Base-by-base conservation (phyloP, 2,888 invertebrate genomes). In the Lymantria monacha region DNA sequence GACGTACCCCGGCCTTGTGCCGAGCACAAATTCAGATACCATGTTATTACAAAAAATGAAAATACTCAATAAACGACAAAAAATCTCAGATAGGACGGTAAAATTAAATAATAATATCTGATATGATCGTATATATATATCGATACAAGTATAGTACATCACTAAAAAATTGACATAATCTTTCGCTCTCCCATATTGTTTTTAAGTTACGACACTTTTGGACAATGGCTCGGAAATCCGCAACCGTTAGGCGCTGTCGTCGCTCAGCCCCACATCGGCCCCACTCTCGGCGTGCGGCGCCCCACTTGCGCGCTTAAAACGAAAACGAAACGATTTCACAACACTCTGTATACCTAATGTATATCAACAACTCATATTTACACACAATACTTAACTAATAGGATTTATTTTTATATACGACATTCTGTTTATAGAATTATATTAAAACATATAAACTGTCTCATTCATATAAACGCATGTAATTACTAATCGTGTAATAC, bases 201-300 rank as follows among this genome's bases (percentile, higher is more conserved):
- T 83, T 81, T 80, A 83, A 85, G 78, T 83, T 83, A 83, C 78
- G 81, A 77, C 82, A 75, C 74, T 74, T 80, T 81, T 79, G 81
- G 76, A 83, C 80, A 84, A 85, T 84, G 82, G 72, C 65, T 63
- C 75, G 79, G 79, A 83, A 80, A 74, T 74, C 75, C 76, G 58
- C 66, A 69, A 58, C 53, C 48, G 62, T 67, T 54, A 58, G 22
- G 22, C 22, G 22, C 69, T 63, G 56, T 57, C 58, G 41, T 54
- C 57, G 48, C 52, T 51, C 61, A 49, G 22, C 44, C 30, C 33
- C 38, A 22, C 22, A 22, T 22, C 22, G 22, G 15, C 40, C 9
- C 40, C 40, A 13, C 40, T 40, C 59, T 22, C 36, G 40, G 15
- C 48, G 42, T 57, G 2, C 36, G 40, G 15, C 48, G 42, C 66